Conservation (phyloP, 1,140 invertebrate genomes). For the Coboldia fuscipes region DNA sequence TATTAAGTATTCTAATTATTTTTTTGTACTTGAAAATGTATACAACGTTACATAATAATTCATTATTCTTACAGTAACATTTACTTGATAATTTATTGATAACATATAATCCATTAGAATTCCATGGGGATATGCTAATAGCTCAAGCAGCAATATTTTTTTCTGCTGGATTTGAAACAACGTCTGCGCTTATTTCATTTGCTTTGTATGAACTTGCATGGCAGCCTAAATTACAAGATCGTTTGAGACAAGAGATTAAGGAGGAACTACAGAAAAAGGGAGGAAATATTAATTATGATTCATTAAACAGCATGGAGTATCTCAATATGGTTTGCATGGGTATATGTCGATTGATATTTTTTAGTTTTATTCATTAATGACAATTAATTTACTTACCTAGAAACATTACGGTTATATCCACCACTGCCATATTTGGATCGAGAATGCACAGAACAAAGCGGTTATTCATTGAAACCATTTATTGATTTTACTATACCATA, state of each 20-base stretch:
- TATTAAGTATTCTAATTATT: neutral
- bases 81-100: conserved; percentile 26
- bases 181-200: conserved; percentile 28
- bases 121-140: conserved; percentile 14
- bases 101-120: conserved; percentile 23
- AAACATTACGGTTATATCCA: conserved; percentile 34
- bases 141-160: conserved; percentile 35
- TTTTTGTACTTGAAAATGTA: neutral
- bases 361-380: too few species aligned
- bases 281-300: too few species aligned
- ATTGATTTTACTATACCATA: conserved; percentile 11
- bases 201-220: conserved; percentile 32
- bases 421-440: conserved; percentile 29
- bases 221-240: conserved; percentile 22
- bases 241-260: conserved; percentile 21
- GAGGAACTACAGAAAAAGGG: conserved; percentile 15
- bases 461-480: conserved; percentile 11
- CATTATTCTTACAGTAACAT: conserved; percentile 30
- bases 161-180: conserved; percentile 37
- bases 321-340: too few species aligned
- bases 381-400: conserved; percentile 19
- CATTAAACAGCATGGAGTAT: too few species aligned
- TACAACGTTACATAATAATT: conserved; percentile 22
- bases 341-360: too few species aligned
- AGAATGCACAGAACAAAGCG: conserved; percentile 11